A percentile compares a stretch with the other conserved stretches of the same genome.
Evolutionary conservation across 92 coral and sea anemone species (phyloP).

Genomic region (Nematostella vectensis): DNA sequence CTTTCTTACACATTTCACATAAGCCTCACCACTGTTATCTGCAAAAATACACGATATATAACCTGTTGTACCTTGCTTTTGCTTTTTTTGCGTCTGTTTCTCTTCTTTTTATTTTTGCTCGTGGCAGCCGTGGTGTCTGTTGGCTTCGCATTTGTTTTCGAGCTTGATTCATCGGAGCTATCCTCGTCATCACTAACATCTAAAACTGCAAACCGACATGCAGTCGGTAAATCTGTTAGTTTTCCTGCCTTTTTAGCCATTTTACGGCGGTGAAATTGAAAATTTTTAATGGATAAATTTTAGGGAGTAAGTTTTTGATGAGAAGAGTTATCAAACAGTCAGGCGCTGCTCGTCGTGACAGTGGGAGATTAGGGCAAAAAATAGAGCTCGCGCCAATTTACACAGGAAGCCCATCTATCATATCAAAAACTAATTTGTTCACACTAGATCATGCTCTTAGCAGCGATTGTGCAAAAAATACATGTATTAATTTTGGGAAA

Average conservation of each 20-base stretch:
- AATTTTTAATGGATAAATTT: too few species aligned
- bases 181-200: conserved; percentile 59
- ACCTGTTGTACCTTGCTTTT: conserved; percentile 28
- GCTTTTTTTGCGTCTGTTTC: conserved; percentile 28
- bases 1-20: too few species aligned
- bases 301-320: conserved; percentile 1
- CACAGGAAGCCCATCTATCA: too few species aligned
- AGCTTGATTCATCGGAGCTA: background rate
- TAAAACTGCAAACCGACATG: conserved; percentile 54
- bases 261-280: background rate
- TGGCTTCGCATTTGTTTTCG: conserved; percentile 11
- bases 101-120: conserved; percentile 29
- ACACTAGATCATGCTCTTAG: too few species aligned
- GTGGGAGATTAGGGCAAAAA: too few species aligned
- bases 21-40: too few species aligned
- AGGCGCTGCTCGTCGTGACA: conserved; percentile 5
- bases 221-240: conserved; percentile 35
- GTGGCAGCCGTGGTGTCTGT: conserved; percentile 16
- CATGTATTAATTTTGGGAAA: too few species aligned
- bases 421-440: too few species aligned
- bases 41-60: too few species aligned
- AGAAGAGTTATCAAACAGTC: background rate
- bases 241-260: conserved; percentile 19
- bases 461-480: too few species aligned
- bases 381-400: too few species aligned